phyloP scores from a whole-genome alignment of 2,113 vertebrate genomes.

The Charina bottae region DNA sequence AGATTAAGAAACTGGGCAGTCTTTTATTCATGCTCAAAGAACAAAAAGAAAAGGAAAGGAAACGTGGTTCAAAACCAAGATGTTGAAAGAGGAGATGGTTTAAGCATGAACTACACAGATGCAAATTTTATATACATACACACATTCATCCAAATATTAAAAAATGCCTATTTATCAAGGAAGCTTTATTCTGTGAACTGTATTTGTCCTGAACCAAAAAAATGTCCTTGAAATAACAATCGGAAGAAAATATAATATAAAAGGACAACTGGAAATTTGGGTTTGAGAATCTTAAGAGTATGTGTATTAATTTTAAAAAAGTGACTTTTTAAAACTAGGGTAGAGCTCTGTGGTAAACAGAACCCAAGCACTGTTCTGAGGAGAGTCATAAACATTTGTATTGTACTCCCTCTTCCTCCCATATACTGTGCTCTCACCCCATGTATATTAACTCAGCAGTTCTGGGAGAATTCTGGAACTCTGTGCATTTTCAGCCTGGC shows the following conservation, averaged over 20 bases:
- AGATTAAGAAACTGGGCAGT: constrained; percentile 13
- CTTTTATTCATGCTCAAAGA: constrained; percentile 47
- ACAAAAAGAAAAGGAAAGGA: constrained; percentile 17
- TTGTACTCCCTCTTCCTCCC: background rate
- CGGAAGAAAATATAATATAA: background rate
- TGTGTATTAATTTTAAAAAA: background rate
- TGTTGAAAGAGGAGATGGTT: background rate
- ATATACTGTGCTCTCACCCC: background rate
- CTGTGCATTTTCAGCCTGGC: background rate
- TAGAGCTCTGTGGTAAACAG: background rate
- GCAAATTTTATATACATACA: constrained; percentile 7
- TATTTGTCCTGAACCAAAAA: background rate
- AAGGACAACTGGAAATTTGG: constrained; percentile 15
- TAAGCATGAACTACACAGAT: constrained; percentile 12
- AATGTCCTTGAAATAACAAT: constrained; percentile 7
- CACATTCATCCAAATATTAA: background rate
- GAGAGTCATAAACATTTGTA: background rate
- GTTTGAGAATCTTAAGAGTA: background rate
- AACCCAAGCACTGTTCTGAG: background rate
- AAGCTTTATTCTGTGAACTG: constrained; percentile 45
- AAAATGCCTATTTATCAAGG: constrained; percentile 35
- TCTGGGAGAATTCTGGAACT: background rate
- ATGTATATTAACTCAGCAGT: background rate
- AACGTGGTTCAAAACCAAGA: constrained; percentile 44
- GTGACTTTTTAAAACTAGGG: background rate